These are phyloP conservation scores for Sitta carolinensis DNA, from an alignment of 2,797 vertebrate genomes.

Conservation along the genomic window DNA sequence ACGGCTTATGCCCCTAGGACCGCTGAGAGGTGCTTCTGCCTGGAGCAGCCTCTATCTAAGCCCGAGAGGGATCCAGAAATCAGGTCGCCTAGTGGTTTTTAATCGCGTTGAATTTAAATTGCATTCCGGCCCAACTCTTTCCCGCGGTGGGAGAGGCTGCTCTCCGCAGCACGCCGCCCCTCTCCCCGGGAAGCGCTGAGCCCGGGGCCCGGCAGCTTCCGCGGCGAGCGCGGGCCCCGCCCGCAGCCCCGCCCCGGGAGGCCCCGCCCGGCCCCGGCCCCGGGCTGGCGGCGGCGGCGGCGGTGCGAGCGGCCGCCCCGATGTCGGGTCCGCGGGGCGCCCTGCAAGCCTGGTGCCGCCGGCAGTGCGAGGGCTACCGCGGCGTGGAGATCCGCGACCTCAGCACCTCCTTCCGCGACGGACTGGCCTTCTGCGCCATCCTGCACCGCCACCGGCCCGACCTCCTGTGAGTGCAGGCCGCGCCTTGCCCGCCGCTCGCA, in stretches of 20 bases:
- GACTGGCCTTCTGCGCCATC: constrained; percentile 95
- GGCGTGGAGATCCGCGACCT: constrained; percentile 90
- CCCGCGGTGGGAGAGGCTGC: too few relatives aligned
- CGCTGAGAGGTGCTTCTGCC: background rate
- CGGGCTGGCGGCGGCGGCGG: background rate
- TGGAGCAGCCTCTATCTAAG: background rate
- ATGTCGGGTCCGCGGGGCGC: constrained; percentile 90
- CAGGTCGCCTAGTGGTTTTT: background rate
- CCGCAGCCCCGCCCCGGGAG: background rate
- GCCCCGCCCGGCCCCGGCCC: background rate
- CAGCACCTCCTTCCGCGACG: constrained; percentile 92
- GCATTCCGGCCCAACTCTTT: background rate
- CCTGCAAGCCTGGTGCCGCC: constrained; percentile 93
- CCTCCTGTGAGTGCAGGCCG: constrained; percentile 85
- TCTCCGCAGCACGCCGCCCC: background rate
- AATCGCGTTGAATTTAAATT: too few relatives aligned
- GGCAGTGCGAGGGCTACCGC: constrained; percentile 86
- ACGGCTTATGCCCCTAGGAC: background rate
- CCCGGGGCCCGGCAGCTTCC: background rate
- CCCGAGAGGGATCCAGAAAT: background rate
- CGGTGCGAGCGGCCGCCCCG: background rate
- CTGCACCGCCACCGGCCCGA: constrained; percentile 93
- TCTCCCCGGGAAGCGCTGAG: background rate
- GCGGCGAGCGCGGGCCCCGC: background rate
- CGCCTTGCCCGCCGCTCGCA: background rate